These are phyloP conservation scores for Minunthozetes semirufus DNA, from an alignment of 2,888 invertebrate species.

Conservation along the genomic window DNA sequence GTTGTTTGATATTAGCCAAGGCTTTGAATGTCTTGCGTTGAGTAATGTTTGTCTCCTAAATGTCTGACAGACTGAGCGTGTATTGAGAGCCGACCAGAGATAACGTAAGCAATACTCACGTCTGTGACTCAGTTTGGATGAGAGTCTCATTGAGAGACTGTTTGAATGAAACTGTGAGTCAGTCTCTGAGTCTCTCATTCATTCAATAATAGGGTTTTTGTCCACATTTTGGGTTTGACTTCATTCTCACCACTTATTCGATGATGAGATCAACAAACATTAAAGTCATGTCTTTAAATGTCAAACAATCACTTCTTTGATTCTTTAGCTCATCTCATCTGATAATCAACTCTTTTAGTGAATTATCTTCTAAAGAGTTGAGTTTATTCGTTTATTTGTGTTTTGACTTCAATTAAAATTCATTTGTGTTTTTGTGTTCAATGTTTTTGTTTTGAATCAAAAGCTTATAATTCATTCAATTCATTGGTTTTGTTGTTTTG, in stretches of 20 bases:
- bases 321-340: not conserved
- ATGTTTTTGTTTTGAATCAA: not conserved
- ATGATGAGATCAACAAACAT: not conserved
- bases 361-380: not conserved
- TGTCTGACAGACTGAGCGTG: constrained; percentile 1
- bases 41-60: constrained; percentile 10
- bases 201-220: not conserved
- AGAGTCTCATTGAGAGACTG: not conserved
- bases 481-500: not conserved
- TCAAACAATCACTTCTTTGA: constrained; percentile 9
- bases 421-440: not conserved
- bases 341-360: not conserved
- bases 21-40: too few species aligned
- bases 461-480: not conserved
- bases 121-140: not conserved
- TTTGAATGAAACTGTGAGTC: not conserved
- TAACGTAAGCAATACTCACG: not conserved
- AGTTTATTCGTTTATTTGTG: not conserved
- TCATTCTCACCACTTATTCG: not conserved
- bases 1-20: too few species aligned
- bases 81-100: not conserved
- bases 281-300: constrained; percentile 24
- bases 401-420: not conserved
- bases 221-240: not conserved
- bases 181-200: not conserved